Evolutionary conservation across 2,113 vertebrate species (phyloP).

Genomic region (Falco punctatus): DNA sequence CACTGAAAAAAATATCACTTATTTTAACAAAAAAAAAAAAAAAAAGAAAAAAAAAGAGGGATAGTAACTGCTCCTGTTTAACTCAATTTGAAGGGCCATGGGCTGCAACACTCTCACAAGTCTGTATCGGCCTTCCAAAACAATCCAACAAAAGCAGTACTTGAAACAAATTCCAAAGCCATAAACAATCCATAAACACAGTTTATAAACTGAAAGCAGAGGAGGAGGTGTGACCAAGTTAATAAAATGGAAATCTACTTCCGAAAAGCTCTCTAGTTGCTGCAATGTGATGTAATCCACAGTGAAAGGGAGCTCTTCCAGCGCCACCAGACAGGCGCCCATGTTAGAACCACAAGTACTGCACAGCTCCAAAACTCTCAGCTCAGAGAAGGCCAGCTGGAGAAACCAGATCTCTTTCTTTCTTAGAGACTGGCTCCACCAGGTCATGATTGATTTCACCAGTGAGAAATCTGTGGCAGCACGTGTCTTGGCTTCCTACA

Average conservation of each 20-base stretch:
- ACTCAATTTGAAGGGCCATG: neutral
- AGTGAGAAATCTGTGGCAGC: neutral
- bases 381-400: neutral
- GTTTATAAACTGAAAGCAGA: neutral
- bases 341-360: neutral
- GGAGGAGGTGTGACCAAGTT: neutral
- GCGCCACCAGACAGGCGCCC: neutral
- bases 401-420: neutral
- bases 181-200: neutral
- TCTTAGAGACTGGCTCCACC: neutral
- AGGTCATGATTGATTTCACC: neutral
- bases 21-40: too few relatives aligned
- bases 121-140: neutral
- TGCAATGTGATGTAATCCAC: neutral
- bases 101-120: neutral
- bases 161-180: neutral
- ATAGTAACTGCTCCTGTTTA: neutral
- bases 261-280: neutral
- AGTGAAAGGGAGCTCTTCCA: neutral
- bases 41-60: neutral
- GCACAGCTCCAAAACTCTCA: neutral
- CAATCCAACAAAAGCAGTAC: neutral
- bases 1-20: neutral
- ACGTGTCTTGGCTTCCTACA: neutral
- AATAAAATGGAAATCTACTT: neutral